A percentile compares a stretch with the other conserved stretches of the same genome.
phyloP scores from a whole-genome alignment of 2,888 invertebrate species.

The Alloplasta piceator region DNA sequence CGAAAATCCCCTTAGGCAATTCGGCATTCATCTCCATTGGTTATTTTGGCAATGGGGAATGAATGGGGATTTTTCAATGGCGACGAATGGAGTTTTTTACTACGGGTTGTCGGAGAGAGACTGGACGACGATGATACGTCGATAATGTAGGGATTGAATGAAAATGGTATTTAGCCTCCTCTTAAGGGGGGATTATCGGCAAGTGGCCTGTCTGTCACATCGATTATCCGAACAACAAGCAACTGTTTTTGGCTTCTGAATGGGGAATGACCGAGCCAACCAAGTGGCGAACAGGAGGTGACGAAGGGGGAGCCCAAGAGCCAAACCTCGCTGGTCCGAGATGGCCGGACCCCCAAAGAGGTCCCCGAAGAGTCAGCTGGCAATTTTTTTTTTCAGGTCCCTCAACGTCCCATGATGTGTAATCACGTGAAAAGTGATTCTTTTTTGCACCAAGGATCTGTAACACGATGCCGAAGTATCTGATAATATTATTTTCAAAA shows the following conservation, averaged over 20 bases:
- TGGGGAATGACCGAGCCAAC: constrained; percentile 18
- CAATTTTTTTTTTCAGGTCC: constrained; percentile 20
- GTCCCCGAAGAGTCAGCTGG: constrained; percentile 49
- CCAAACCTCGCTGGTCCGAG: constrained; percentile 27
- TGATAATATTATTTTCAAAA: too few species aligned
- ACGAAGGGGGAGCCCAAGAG: background rate
- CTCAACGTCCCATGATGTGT: constrained; percentile 54
- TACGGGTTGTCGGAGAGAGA: too few species aligned
- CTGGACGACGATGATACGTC: too few species aligned
- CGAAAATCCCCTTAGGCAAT: too few species aligned
- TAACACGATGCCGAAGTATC: too few species aligned
- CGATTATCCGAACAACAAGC: constrained; percentile 38
- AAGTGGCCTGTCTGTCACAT: constrained; percentile 30
- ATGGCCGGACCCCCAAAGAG: constrained; percentile 10
- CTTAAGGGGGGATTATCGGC: too few species aligned
- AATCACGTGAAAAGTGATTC: constrained; percentile 58
- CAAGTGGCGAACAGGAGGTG: background rate
- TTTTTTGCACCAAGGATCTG: constrained; percentile 16
- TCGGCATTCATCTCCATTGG: too few species aligned
- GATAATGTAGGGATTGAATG: too few species aligned
- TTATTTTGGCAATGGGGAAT: too few species aligned
- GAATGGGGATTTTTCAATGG: too few species aligned
- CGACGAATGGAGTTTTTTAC: too few species aligned
- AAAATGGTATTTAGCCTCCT: too few species aligned
- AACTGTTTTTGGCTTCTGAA: constrained; percentile 49